phyloP scores from a whole-genome alignment of 2,113 vertebrate species.

The Felis catus region DNA sequence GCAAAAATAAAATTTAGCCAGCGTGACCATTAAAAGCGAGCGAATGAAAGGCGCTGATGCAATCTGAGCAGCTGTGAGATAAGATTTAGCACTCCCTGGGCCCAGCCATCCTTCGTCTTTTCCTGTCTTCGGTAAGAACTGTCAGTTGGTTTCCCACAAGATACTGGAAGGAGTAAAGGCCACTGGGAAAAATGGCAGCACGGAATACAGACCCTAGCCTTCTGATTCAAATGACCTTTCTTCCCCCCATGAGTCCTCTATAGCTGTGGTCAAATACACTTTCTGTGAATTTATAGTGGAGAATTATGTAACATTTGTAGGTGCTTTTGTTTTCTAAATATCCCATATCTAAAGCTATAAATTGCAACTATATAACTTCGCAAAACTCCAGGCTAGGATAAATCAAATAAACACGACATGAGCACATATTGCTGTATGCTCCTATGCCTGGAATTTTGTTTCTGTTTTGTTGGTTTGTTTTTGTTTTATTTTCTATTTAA shows the following conservation, averaged over 20 bases:
- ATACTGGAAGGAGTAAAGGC: neutral
- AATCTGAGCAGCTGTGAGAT: neutral
- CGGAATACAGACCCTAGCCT: neutral
- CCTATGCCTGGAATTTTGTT: neutral
- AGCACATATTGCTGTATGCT: neutral
- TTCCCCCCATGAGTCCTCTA: neutral
- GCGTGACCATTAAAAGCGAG: neutral
- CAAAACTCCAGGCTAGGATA: neutral
- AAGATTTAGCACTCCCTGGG: neutral
- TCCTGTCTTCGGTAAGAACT: neutral
- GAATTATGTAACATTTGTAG: neutral
- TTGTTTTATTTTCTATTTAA: neutral
- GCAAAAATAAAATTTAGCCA: neutral
- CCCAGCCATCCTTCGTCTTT: neutral
- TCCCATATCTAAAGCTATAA: neutral
- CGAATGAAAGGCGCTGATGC: neutral
- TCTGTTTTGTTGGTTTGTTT: neutral
- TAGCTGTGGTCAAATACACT: neutral
- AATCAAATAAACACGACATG: neutral
- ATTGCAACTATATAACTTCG: neutral
- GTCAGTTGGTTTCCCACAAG: conserved; percentile 2
- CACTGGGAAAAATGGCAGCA: neutral
- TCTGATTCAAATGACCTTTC: neutral
- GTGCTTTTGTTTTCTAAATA: neutral
- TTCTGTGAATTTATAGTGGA: neutral